Evolutionary conservation across 2,113 vertebrate genomes (phyloP).

Genomic region (Chamaea fasciata): DNA sequence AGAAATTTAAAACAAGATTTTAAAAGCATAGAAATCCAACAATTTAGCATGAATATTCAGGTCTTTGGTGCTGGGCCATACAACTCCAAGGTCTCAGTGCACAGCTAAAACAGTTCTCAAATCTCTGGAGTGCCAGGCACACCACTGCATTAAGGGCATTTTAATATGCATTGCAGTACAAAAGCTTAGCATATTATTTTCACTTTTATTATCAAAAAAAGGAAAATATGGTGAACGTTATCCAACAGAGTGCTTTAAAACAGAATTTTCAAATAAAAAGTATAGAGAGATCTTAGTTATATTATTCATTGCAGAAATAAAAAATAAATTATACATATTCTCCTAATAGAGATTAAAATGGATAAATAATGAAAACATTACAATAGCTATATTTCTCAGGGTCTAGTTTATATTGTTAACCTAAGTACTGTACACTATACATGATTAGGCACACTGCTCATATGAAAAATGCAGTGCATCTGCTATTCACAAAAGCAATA

Average conservation of each 20-base stretch:
- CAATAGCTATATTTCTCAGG: constrained; percentile 28
- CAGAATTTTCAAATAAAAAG: constrained; percentile 31
- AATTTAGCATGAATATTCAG: background rate
- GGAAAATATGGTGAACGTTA: background rate
- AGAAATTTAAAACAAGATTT: background rate
- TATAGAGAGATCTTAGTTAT: constrained; percentile 24
- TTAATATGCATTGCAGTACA: background rate
- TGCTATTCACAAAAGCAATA: constrained; percentile 38
- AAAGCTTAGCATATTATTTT: constrained; percentile 20
- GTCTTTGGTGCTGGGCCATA: background rate
- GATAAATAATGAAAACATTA: constrained; percentile 55
- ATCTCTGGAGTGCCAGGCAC: background rate
- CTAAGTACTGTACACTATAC: constrained; percentile 5
- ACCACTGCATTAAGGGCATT: background rate
- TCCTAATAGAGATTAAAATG: constrained; percentile 57
- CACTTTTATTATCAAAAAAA: constrained; percentile 5
- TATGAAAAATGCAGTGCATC: constrained; percentile 46
- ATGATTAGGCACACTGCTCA: background rate
- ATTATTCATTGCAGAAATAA: constrained; percentile 60
- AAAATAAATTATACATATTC: constrained; percentile 49
- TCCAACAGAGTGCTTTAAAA: constrained; percentile 22
- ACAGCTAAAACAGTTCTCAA: background rate
- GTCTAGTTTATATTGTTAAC: constrained; percentile 55
- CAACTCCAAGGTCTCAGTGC: background rate
- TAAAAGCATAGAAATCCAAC: constrained; percentile 15